A percentile compares a stretch with the other conserved stretches of the same genome.
Evolutionary conservation across 2,113 vertebrate species (phyloP).

Genomic region (Glaucidium brasilianum): DNA sequence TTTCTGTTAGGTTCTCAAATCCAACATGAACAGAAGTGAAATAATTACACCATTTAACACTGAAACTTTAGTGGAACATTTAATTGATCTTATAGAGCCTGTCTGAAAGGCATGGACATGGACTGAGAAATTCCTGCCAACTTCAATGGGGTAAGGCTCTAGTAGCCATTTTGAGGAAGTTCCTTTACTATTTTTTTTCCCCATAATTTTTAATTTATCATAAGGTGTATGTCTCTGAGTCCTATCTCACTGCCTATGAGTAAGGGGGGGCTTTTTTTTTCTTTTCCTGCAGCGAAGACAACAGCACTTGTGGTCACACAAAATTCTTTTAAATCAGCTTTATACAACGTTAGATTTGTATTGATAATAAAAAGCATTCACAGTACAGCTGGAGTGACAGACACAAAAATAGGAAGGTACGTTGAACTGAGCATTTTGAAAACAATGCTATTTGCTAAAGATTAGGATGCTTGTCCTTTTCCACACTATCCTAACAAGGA

Average conservation of each 20-base stretch:
- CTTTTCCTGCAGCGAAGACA: neutral
- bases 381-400: neutral
- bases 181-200: neutral
- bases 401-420: neutral
- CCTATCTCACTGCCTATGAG: neutral
- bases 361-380: neutral
- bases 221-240: neutral
- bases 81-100: neutral
- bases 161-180: neutral
- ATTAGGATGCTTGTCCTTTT: neutral
- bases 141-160: neutral
- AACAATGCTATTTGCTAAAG: neutral
- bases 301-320: neutral
- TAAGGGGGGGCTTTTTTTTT: accelerated
- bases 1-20: neutral
- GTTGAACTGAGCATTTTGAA: neutral
- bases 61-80: neutral
- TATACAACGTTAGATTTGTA: neutral
- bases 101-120: neutral
- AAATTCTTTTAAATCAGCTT: neutral
- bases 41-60: neutral
- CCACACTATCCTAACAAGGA: neutral
- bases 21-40: neutral
- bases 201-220: neutral
- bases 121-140: neutral